A percentile compares a stretch with the other conserved stretches of the same genome.
Evolutionary conservation across 2,113 vertebrate species (phyloP).

Genomic region (Opisthocomus hoazin): DNA sequence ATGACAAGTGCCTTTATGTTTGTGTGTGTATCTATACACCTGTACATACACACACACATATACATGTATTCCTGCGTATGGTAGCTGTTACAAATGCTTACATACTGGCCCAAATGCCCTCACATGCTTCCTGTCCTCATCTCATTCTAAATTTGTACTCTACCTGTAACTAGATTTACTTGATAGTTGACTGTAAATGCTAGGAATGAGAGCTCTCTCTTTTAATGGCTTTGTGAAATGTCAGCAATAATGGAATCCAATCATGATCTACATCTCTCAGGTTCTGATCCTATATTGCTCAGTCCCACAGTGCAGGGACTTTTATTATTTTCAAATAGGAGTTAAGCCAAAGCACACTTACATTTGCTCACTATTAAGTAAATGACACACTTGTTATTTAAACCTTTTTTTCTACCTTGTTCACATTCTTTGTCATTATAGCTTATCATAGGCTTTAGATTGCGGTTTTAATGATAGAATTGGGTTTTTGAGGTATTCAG

Average conservation of each 20-base stretch:
- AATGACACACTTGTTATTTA: not conserved
- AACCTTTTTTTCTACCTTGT: not conserved
- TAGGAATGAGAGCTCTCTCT: not conserved
- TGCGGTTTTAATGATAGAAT: not conserved
- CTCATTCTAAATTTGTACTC: not conserved
- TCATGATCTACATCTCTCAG: not conserved
- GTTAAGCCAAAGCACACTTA: not conserved
- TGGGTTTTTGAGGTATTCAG: not conserved
- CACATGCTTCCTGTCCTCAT: not conserved
- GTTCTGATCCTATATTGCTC: not conserved
- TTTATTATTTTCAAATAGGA: not conserved
- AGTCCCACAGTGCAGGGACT: not conserved
- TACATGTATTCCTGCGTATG: not conserved
- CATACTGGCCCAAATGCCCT: not conserved
- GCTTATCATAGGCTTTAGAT: not conserved
- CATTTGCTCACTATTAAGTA: not conserved
- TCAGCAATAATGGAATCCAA: conserved; percentile 1
- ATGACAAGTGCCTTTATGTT: not conserved
- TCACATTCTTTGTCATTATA: not conserved
- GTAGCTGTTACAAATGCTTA: not conserved
- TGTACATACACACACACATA: not conserved
- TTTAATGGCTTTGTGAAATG: conserved; percentile 24
- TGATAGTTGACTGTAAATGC: not conserved
- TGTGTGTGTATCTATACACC: not conserved
- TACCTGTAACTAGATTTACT: not conserved